phyloP scores from a whole-genome alignment of 2,113 vertebrate species.

The Myrmophylax atrothorax region DNA sequence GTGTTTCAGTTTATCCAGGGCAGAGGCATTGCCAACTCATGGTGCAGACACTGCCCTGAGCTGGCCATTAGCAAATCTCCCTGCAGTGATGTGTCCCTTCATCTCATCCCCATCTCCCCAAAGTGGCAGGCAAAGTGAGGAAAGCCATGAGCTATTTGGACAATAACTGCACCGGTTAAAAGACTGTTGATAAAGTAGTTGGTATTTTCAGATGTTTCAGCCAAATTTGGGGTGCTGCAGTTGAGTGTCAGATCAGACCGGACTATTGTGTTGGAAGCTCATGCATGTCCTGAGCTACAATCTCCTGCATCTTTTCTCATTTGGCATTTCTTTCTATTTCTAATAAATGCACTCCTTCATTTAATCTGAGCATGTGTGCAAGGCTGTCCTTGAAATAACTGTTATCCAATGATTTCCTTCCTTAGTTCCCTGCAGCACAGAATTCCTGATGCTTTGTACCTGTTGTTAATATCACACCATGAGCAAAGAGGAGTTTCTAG shows the following conservation, averaged over 20 bases:
- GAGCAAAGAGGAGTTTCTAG: background rate
- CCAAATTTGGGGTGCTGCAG: fast-evolving
- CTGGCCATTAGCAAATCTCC: background rate
- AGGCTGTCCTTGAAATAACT: background rate
- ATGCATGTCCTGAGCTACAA: background rate
- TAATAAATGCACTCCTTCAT: background rate
- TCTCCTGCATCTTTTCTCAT: background rate
- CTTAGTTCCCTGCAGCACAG: background rate
- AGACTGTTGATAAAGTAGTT: background rate
- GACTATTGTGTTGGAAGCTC: background rate
- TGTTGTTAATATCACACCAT: background rate
- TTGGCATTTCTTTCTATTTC: background rate
- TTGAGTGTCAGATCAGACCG: background rate
- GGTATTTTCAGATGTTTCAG: background rate
- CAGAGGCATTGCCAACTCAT: background rate
- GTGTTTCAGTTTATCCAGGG: background rate
- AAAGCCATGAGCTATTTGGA: background rate
- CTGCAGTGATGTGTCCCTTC: background rate
- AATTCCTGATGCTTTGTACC: background rate
- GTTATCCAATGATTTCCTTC: background rate
- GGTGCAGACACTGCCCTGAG: background rate
- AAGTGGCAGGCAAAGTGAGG: background rate
- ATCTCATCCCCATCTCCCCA: background rate
- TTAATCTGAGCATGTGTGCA: background rate
- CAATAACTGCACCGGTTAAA: background rate